Evolutionary conservation across 2,888 invertebrate species (phyloP), one percentile per base, ranked within the genome.

Genomic region (Drosophila recens): DNA sequence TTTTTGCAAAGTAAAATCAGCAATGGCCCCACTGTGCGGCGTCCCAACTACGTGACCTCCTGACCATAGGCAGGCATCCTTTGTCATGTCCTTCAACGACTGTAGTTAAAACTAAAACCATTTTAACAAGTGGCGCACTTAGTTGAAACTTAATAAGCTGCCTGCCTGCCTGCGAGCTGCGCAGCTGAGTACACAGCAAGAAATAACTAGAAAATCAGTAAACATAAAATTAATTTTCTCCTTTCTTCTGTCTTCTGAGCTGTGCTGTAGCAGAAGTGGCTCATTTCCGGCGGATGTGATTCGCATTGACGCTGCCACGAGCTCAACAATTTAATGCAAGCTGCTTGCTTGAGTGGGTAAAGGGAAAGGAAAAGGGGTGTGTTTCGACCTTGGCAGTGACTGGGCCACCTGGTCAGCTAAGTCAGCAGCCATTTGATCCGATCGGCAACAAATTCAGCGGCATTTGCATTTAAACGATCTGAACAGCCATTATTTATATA

Each of bases 241-340:
- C 34, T 11, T 34, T 20, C 43, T 23, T 23, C 51, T 20, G 17
- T 30, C 20, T 15, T 4, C 23, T 23, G 23, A 5, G 27, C 27
- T 8, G 13, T 27, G 27, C 27, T 8, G 13, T 17, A 10, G 70
- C 67, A 48, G 52, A 76, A 81, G 69, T 80, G 69, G 64, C 72
- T 67, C 74, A 80, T 80, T 85, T 87, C 84, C 84, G 76, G 84
- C 80, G 84, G 80, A 84, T 84, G 87, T 75, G 85, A 72, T 71
- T 73, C 72, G 78, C 75, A 68, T 67, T 45, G 67, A 48, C 5
- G 48, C 51, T 17, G 33, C 45, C 40, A 43, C 61, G 15, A 54
- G n/a, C 61, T n/a, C 4, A 38, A 48, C 66, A 70, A 74, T 84
- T 84, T 80, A 82, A 84, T 84, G 84, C 87, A 82, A 30, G 63